These are phyloP conservation scores for Luidia sarsii DNA, from an alignment of 53 echinoderm and acorn worm genomes.

Conservation along the genomic window DNA sequence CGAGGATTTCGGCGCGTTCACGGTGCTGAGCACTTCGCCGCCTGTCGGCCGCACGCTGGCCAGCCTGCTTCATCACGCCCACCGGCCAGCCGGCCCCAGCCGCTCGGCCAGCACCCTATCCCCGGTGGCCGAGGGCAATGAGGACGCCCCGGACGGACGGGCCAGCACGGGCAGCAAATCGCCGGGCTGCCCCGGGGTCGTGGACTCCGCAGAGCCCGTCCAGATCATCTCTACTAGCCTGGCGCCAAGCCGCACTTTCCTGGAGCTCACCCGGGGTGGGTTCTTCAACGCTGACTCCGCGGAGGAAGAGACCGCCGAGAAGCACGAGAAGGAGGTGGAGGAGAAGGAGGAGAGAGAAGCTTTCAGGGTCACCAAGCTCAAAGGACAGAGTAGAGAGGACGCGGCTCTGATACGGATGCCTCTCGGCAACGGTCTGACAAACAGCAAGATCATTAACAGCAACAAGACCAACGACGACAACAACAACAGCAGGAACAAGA, in stretches of 20 bases:
- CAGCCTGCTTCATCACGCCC: background rate
- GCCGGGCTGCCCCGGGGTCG: too few relatives aligned
- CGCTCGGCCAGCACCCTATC: conserved; percentile 26
- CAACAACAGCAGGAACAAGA: too few relatives aligned
- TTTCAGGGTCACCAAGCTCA: background rate
- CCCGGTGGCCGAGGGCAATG: conserved; percentile 21
- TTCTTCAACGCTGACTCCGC: background rate
- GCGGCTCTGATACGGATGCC: too few relatives aligned
- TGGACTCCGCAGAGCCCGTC: background rate
- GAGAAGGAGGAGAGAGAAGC: background rate
- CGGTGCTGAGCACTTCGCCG: background rate
- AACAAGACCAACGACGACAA: too few relatives aligned
- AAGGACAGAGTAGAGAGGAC: too few relatives aligned
- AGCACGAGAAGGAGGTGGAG: background rate
- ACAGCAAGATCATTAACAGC: too few relatives aligned
- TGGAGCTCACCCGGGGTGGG: conserved; percentile 9
- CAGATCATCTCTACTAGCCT: conserved; percentile 10
- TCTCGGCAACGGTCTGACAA: too few relatives aligned
- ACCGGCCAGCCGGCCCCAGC: background rate
- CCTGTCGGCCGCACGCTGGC: background rate
- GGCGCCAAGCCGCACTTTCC: conserved; percentile 27
- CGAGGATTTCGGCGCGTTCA: conserved; percentile 7
- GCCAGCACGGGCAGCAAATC: background rate
- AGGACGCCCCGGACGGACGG: conserved; percentile 13
- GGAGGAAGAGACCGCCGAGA: background rate